Conservation (phyloP, 2,797 vertebrate genomes). For the Telmatherina bonti region DNA sequence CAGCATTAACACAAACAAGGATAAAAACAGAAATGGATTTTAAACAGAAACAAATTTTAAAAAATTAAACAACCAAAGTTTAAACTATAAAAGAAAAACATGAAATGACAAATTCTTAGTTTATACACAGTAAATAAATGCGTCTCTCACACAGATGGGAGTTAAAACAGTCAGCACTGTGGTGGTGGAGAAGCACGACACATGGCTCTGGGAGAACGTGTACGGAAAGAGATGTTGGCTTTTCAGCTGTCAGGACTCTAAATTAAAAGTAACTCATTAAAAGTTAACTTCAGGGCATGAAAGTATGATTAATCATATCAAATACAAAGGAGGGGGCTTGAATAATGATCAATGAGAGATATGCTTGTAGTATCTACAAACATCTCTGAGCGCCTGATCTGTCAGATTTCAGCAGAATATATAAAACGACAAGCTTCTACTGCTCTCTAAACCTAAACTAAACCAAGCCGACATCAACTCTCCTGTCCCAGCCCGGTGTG, state of each 20-base stretch:
- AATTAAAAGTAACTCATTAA: conserved; percentile 52
- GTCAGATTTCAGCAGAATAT: not conserved
- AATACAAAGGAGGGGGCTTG: conserved; percentile 12
- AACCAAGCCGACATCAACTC: conserved; percentile 45
- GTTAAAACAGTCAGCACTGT: conserved; percentile 70
- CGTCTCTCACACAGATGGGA: conserved; percentile 61
- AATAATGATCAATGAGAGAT: conserved; percentile 42
- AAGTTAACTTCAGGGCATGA: conserved; percentile 30
- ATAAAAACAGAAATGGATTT: conserved; percentile 38
- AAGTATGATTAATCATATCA: conserved; percentile 63
- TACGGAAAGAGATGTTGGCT: conserved; percentile 62
- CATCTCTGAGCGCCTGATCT: conserved; percentile 1
- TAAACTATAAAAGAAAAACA: conserved; percentile 39
- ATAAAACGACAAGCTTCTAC: not conserved
- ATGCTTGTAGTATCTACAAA: not conserved
- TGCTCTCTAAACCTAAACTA: not conserved
- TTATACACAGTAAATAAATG: conserved; percentile 57
- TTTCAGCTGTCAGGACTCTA: conserved; percentile 53
- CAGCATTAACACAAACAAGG: conserved; percentile 55
- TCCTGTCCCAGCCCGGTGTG: conserved; percentile 50
- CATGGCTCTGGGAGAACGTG: conserved; percentile 49
- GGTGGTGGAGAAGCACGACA: conserved; percentile 54
- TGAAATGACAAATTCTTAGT: conserved; percentile 55
- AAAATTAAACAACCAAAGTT: conserved; percentile 37
- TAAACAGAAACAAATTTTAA: conserved; percentile 35